Percentiles rank a stretch among this genome's conserved stretches.
Conservation (phyloP, 2,888 invertebrate species). For the Muscina levida region DNA sequence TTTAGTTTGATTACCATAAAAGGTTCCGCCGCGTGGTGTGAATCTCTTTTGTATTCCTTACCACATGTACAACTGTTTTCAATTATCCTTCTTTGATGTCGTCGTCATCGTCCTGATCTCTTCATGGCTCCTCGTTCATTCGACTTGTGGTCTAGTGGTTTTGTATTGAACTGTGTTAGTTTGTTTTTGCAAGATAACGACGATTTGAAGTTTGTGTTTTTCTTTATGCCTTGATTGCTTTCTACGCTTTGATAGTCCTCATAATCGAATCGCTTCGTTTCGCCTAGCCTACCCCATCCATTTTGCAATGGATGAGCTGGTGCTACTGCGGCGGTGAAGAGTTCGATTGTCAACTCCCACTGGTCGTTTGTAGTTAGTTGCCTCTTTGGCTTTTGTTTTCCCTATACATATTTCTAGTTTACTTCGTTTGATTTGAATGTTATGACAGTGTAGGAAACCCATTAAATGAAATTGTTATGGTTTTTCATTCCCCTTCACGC, state of each 20-base stretch:
- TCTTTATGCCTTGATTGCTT: constrained; percentile 38
- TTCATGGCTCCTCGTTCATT: neutral
- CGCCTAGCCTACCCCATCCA: neutral
- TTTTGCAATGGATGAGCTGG: neutral
- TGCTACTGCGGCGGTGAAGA: neutral
- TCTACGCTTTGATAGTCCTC: neutral
- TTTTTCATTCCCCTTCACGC: constrained; percentile 12
- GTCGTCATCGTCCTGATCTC: neutral
- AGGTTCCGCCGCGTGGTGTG: constrained; percentile 1
- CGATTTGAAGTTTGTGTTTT: constrained; percentile 37
- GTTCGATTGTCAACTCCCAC: constrained; percentile 28
- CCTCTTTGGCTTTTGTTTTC: constrained; percentile 28
- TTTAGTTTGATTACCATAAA: constrained; percentile 41
- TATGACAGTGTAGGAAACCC: constrained; percentile 37
- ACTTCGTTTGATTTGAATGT: constrained; percentile 35
- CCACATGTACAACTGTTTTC: constrained; percentile 44
- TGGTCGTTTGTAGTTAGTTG: neutral
- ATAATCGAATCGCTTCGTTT: neutral
- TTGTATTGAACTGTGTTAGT: constrained; percentile 18
- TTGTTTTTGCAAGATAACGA: constrained; percentile 16
- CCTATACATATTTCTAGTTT: neutral
- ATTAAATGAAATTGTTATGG: constrained; percentile 38
- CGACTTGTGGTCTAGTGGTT: neutral
- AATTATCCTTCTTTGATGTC: constrained; percentile 34
- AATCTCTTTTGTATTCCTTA: constrained; percentile 30